Evolutionary conservation across 2,113 vertebrate genomes (phyloP), one percentile per base, ranked within the genome.

Genomic region (Daubentonia madagascariensis): DNA sequence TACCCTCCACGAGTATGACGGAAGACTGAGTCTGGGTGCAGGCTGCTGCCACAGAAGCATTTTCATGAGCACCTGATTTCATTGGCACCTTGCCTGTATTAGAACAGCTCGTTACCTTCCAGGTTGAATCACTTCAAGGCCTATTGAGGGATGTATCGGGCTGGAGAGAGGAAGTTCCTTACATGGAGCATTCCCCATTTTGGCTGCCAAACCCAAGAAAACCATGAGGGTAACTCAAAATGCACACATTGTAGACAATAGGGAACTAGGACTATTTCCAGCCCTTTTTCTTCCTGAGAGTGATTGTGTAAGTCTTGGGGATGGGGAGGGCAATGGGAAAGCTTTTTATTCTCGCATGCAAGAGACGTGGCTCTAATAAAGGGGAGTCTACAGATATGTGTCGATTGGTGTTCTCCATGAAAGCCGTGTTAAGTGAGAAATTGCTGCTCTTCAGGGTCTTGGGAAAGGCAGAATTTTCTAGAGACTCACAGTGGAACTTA

Each of bases 381-480:
- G 54, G 22, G 48, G 16, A 43, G 35, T 87, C 10, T 52, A 9
- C 35, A n/a, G 43, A 20, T 32, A 18, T 45, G 3, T 20, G 11
- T 22, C 45, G 43, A 65, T 75, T 75, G 40, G 1, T 28, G 4
- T 90, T 70, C 78, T 89, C 48, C 30, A 10, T 45, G 43, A 63
- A 84, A 73, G 35, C 48, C 45, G 8, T 0, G 3, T 6, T 43
- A 43, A 52, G 30, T 48, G n/a, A 91, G 59, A 65, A 72, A 83
- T 16, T 10, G 8, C 61, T 61, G 45, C 52, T 87, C 87, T 88
- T 85, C 12, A 35, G 79, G 72, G 20, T 75, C 70, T 85, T 91
- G 54, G 80, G 45, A 94, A 93, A 89, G 20, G 40, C 13, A 85
- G 32, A n/a, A 23, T 57, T 95, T 97, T 94, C 94, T 88, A 50